A percentile compares a stretch with the other conserved stretches of the same genome.
phyloP scores from a whole-genome alignment of 2,797 vertebrate genomes.

The Lagocephalus sceleratus region DNA sequence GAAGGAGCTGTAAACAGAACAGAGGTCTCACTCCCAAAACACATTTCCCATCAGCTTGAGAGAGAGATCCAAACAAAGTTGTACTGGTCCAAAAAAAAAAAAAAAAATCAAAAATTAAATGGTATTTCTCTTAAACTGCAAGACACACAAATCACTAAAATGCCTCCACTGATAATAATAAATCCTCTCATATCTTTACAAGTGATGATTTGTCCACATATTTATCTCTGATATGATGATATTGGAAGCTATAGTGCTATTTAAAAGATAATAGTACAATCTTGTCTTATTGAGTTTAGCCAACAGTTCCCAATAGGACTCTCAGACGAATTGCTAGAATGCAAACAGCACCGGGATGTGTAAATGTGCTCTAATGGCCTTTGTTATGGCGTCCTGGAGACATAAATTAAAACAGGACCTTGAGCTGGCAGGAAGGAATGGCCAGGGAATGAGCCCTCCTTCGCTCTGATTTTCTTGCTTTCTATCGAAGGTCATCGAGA shows the following conservation, averaged over 20 bases:
- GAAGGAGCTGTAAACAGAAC: background rate
- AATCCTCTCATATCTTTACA: too few relatives aligned
- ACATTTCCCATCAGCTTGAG: background rate
- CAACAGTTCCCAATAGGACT: background rate
- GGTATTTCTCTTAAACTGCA: background rate
- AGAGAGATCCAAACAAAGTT: background rate
- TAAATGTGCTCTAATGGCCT: conserved; percentile 29
- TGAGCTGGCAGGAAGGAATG: conserved; percentile 24
- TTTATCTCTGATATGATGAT: background rate
- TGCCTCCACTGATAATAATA: too few relatives aligned
- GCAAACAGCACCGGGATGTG: conserved; percentile 25
- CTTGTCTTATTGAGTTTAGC: conserved; percentile 3
- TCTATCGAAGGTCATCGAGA: too few relatives aligned
- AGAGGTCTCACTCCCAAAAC: background rate
- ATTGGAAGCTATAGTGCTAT: background rate
- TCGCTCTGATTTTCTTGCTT: conserved; percentile 24
- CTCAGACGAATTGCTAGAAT: too few relatives aligned
- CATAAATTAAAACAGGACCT: conserved; percentile 18
- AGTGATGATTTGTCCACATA: background rate
- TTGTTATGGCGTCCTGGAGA: conserved; percentile 23
- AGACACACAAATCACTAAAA: background rate
- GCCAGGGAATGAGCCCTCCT: conserved; percentile 24
- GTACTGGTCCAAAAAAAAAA: background rate
- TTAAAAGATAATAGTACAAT: too few relatives aligned
- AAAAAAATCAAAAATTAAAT: conserved; percentile 1